Evolutionary conservation across 2,113 vertebrate genomes (phyloP), one percentile per base, ranked within the genome.

Genomic region (Nematolebias whitei): DNA sequence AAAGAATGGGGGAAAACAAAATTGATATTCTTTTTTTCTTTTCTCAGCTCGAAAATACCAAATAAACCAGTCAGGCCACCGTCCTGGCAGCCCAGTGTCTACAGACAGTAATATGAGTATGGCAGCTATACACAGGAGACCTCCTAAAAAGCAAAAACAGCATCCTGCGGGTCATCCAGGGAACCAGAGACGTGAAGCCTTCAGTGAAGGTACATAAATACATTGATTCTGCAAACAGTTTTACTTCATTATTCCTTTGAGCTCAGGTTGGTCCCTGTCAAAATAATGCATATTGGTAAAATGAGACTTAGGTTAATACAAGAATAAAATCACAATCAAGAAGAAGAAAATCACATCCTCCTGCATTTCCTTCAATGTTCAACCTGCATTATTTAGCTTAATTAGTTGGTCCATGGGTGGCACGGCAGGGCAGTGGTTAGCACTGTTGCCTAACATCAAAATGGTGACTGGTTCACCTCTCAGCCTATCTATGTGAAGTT

Each of bases 91-190:
- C 83, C 98, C 98, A 0, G 92, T 98, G 74, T 99, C 98, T 56
- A 98, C 97, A 0, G 98, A 99, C 91, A 96, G 97, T 87, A 99
- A 95, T 85, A 94, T 98, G 95, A 98, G 97, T 58, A 93, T 96
- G 71, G 96, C 94, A 26, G 90, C 95, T 20, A 93, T 96, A 82
- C 97, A 97, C 89, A 96, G 95, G 91, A 94, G 98, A 77, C 97
- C 98, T 74, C 90, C 94, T 71, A 99, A 98, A 93, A 98, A 95
- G 83, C 96, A 95, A 63, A 99, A 98, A 68, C 97, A 98, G 88
- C 95, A 94, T 85, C 92, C 93, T 73, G 93, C 76, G 32, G 76
- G 26, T 86, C 94, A 93, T 89, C 94, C 92, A 70, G 95, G 84
- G 67, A 96, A 93, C 90, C 95, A 96, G 87, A 94, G 96, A 78